phyloP scores from a whole-genome alignment of 1,140 invertebrate species.

The Mamestra configurata region DNA sequence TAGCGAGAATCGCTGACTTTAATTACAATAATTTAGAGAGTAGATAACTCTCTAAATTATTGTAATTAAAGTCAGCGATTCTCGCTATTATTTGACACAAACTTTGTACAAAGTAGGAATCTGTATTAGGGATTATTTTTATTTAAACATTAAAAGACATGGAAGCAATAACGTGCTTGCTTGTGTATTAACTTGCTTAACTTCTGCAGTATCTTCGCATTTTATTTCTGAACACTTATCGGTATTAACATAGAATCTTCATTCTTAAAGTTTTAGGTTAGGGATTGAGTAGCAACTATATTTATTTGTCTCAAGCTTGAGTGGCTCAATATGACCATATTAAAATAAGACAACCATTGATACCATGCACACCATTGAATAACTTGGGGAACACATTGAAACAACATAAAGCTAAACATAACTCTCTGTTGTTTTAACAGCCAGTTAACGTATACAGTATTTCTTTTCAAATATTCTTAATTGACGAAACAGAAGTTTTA shows the following conservation, averaged over 20 bases:
- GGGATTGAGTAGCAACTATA: conserved; percentile 5
- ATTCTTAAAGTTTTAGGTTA: conserved; percentile 14
- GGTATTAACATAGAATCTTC: not conserved
- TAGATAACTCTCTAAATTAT: conserved; percentile 20
- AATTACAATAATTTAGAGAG: conserved; percentile 11
- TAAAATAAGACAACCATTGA: not conserved
- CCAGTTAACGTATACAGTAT: no score
- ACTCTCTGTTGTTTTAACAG: no score
- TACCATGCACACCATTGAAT: not conserved
- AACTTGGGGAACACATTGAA: no score
- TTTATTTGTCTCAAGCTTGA: conserved; percentile 12
- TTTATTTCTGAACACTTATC: not conserved
- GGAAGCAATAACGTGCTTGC: conserved; percentile 19
- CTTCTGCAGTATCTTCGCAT: conserved; percentile 2
- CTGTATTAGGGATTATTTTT: conserved; percentile 11
- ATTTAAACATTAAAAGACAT: conserved; percentile 36
- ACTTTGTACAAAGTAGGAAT: conserved; percentile 33
- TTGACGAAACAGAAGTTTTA: not conserved
- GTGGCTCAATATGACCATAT: not conserved
- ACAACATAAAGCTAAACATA: no score
- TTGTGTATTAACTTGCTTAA: conserved; percentile 7
- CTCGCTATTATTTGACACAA: conserved; percentile 37
- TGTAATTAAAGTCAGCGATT: conserved; percentile 8
- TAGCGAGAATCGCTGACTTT: conserved; percentile 23
- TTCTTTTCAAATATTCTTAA: not conserved